phyloP scores from a whole-genome alignment of 2,888 invertebrate genomes.

The Brachycybe producta region DNA sequence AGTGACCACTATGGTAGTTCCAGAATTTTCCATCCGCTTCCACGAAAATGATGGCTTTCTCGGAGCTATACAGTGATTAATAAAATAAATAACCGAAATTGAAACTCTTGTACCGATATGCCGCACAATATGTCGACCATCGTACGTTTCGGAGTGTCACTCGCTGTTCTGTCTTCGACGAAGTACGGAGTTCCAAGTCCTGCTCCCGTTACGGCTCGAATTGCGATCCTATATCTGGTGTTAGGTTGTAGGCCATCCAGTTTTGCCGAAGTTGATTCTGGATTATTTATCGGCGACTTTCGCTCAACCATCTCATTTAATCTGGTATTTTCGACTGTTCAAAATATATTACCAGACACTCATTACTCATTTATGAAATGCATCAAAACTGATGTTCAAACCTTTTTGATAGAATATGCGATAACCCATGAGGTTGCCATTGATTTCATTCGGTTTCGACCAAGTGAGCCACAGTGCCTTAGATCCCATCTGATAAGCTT shows the following conservation, averaged over 20 bases:
- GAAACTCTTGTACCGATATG: no score
- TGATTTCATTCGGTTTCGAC: conserved; percentile 80
- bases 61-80: conserved; percentile 24
- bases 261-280: conserved; percentile 63
- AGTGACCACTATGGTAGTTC: conserved; percentile 56
- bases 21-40: conserved; percentile 52
- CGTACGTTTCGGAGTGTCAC: conserved; percentile 36
- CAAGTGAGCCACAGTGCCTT: conserved; percentile 80
- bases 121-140: not conserved
- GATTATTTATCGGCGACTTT: conserved; percentile 63
- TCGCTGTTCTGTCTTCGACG: conserved; percentile 62
- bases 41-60: conserved; percentile 51
- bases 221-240: conserved; percentile 62
- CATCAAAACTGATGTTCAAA: no score
- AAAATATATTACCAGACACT: conserved; percentile 3
- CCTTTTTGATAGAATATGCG: conserved; percentile 71
- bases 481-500: conserved; percentile 74
- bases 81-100: no score
- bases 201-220: conserved; percentile 71
- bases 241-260: conserved; percentile 69
- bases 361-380: no score
- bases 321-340: conserved; percentile 38
- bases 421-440: conserved; percentile 84
- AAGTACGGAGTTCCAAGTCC: conserved; percentile 67
- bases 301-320: conserved; percentile 43